Conservation (phyloP, 2,888 invertebrate genomes). For the Trisateles emortualis region DNA sequence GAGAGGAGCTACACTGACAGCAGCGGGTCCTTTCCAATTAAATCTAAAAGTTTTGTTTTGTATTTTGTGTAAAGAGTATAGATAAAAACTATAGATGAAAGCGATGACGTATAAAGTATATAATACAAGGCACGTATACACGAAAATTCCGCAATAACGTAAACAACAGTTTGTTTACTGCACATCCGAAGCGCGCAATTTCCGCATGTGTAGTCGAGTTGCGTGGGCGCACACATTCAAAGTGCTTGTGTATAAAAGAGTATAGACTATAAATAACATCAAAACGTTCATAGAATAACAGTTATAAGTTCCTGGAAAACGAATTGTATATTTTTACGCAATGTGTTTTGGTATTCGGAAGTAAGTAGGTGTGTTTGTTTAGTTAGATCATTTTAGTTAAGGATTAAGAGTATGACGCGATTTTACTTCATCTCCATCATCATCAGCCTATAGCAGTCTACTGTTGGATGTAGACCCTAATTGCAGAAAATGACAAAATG, state of each 20-base stretch:
- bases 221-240: slow-evolving; percentile 10
- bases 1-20: no score
- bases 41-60: no score
- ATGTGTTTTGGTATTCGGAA: slow-evolving; percentile 33
- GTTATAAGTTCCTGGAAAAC: slow-evolving; percentile 1
- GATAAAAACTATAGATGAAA: no score
- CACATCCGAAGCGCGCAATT: slow-evolving; percentile 26
- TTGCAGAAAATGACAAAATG: neutral
- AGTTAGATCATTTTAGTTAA: neutral
- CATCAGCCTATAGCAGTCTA: no score
- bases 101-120: neutral
- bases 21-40: no score
- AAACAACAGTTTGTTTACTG: slow-evolving; percentile 30
- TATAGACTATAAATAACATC: slow-evolving; percentile 7
- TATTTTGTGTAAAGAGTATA: no score
- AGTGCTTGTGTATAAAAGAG: slow-evolving; percentile 2
- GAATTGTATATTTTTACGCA: slow-evolving; percentile 22
- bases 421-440: no score
- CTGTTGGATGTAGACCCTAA: neutral
- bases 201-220: slow-evolving; percentile 6
- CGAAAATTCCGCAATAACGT: slow-evolving; percentile 16
- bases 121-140: no score
- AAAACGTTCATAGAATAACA: slow-evolving; percentile 1
- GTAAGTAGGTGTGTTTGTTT: neutral
- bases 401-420: no score